Evolutionary conservation across 2,113 vertebrate species (phyloP), one percentile per base, ranked within the genome.

Genomic region (Ochotona curzoniae): DNA sequence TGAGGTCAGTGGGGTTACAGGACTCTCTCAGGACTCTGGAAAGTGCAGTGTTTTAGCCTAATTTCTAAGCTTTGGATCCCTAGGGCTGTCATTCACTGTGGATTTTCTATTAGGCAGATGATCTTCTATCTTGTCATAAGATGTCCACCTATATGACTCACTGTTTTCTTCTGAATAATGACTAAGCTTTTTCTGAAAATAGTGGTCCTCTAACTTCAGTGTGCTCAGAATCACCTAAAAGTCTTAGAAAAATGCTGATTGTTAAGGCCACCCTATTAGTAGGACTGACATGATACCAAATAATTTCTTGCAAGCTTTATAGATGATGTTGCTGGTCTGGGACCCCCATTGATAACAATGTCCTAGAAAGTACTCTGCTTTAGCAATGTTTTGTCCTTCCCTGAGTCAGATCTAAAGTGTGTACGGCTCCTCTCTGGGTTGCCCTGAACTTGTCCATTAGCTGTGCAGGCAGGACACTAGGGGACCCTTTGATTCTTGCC

Each of bases 391-490:
- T 97, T 95, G 92, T 76, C 85, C 93, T 75, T 96, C 87, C 93
- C 75, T 83, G 92, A 84, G 44, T 91, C 95, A 97, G 82, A 95
- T 82, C 51, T 91, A 96, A 88, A 90, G 90, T 91, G 94, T 93
- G 89, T 96, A 95, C 79, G 95, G 88, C 85, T 96, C 92, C 87
- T 94, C 89, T 94, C 89, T 87, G 94, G 89, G 85, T 94, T 96
- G 89, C 91, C 95, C 94, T 94, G 74, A 95, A 95, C 75, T 95
- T 96, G 91, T 93, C 96, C 81, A 35, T 95, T 95, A 97, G 17
- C 95, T 96, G 32, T 95, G 89, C 90, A 97, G 94, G 94, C 96
- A 94, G 96, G 96, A 91, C 54, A 49, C 93, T 81, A 94, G 94
- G 91, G 87, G 95, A 89, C 95, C 87, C 90, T 95, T 94, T 54